Conservation (phyloP, 2,797 vertebrate genomes). For the Crocidura indochinensis region DNA sequence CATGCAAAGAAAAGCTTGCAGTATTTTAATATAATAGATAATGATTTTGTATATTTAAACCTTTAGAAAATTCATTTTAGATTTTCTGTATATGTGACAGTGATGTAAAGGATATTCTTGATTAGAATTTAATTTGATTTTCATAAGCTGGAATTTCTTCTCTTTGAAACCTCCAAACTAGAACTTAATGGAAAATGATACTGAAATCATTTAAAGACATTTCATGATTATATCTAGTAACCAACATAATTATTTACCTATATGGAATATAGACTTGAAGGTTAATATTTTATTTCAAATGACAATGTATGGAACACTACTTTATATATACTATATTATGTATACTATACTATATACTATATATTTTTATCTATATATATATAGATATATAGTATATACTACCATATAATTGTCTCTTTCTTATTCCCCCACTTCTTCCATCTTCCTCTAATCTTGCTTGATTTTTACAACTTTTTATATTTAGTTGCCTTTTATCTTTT, state of each 20-base stretch:
- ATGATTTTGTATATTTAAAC: conserved; percentile 6
- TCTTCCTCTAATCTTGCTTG: neutral
- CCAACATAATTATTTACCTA: neutral
- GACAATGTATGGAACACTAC: conserved; percentile 67
- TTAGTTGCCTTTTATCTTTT: conserved; percentile 59
- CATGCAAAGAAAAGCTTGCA: conserved; percentile 5
- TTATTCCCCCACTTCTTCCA: neutral
- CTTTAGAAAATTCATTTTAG: conserved; percentile 18
- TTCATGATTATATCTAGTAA: conserved; percentile 18
- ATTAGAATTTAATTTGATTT: conserved; percentile 45
- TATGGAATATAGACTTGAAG: neutral
- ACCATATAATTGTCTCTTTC: neutral
- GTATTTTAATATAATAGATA: conserved; percentile 6
- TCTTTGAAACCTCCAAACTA: neutral
- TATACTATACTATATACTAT: too few species aligned
- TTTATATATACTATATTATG: too few species aligned
- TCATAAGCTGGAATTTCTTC: conserved; percentile 1
- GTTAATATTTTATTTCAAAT: conserved; percentile 47
- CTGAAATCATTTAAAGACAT: conserved; percentile 36
- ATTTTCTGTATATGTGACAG: neutral
- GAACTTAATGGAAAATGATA: neutral
- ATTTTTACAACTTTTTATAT: neutral
- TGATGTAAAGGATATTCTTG: neutral
- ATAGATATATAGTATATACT: too few species aligned
- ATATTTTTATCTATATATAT: too few species aligned